phyloP scores from a whole-genome alignment of 2,113 vertebrate species.

The Haplochromis burtoni region DNA sequence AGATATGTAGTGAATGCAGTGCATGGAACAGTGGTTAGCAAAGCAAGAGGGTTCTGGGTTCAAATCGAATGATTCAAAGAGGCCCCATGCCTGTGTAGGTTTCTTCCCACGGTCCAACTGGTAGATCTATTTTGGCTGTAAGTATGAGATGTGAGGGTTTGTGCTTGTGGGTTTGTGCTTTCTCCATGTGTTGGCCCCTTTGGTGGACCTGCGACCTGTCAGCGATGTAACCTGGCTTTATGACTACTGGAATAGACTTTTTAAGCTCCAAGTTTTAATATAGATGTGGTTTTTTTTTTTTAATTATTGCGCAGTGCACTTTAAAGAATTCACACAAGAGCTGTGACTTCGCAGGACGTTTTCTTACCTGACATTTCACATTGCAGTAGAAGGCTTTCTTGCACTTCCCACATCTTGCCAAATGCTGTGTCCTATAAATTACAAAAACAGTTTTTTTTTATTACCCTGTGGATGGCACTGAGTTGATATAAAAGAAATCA shows the following conservation, averaged over 20 bases:
- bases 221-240: not conserved
- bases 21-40: not conserved
- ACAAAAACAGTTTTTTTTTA: not conserved
- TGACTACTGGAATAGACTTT: not conserved
- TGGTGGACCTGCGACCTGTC: not conserved
- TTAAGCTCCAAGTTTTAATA: not conserved
- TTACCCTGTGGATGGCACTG: not conserved
- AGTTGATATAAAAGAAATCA: not conserved
- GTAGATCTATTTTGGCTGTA: not conserved
- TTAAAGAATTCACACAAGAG: not conserved
- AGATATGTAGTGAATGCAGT: not conserved
- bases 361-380: constrained; percentile 87
- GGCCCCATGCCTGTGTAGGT: not conserved
- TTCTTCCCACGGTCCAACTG: not conserved
- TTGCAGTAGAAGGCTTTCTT: constrained; percentile 96
- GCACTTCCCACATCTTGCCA: constrained; percentile 95
- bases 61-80: not conserved
- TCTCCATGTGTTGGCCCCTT: not conserved
- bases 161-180: not conserved
- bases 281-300: rapidly evolving
- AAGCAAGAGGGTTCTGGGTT: not conserved
- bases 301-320: not conserved
- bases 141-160: not conserved
- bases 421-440: constrained; percentile 82
- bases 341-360: not conserved